These are phyloP conservation scores for Alsophila aescularia DNA, from an alignment of 2,888 invertebrate genomes.

Conservation along the genomic window DNA sequence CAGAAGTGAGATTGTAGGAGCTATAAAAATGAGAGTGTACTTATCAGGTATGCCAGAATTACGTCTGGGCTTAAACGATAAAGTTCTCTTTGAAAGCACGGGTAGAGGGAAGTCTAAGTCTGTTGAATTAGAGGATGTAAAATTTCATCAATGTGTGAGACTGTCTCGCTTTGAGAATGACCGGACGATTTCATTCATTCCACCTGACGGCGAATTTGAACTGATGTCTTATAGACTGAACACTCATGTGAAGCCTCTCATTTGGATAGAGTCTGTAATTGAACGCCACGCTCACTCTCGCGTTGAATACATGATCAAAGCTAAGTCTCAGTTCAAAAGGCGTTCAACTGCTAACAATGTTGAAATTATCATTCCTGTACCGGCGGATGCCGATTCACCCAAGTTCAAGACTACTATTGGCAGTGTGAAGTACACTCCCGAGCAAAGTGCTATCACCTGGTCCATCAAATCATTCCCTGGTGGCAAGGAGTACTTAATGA, in stretches of 20 bases:
- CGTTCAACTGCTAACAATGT: conserved; percentile 99
- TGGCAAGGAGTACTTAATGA: conserved; percentile 98
- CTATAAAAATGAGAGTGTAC: conserved; percentile 99
- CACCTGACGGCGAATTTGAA: conserved; percentile 99
- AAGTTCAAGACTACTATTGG: conserved; percentile 99
- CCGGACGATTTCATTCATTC: conserved; percentile 98
- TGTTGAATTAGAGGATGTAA: conserved; percentile 98
- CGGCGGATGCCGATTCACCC: conserved; percentile 98
- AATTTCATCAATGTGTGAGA: conserved; percentile 99
- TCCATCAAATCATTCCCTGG: conserved; percentile 99
- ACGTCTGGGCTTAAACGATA: conserved; percentile 97
- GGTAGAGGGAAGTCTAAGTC: conserved; percentile 99
- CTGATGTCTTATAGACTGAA: conserved; percentile 98
- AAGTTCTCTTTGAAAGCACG: conserved; percentile 98
- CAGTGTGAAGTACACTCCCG: conserved; percentile 98
- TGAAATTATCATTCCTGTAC: conserved; percentile 98
- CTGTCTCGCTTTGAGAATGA: conserved; percentile 99
- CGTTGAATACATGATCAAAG: conserved; percentile 99
- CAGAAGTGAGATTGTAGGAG: conserved; percentile 98
- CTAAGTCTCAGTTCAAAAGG: conserved; percentile 98
- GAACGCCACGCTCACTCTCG: conserved; percentile 98
- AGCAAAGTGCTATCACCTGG: conserved; percentile 98
- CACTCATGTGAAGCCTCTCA: conserved; percentile 98
- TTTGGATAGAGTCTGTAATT: conserved; percentile 99
- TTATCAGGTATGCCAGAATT: conserved; percentile 99